These are phyloP conservation scores for Helicoverpa assulta DNA, from an alignment of 2,888 invertebrate genomes.

Conservation along the genomic window DNA sequence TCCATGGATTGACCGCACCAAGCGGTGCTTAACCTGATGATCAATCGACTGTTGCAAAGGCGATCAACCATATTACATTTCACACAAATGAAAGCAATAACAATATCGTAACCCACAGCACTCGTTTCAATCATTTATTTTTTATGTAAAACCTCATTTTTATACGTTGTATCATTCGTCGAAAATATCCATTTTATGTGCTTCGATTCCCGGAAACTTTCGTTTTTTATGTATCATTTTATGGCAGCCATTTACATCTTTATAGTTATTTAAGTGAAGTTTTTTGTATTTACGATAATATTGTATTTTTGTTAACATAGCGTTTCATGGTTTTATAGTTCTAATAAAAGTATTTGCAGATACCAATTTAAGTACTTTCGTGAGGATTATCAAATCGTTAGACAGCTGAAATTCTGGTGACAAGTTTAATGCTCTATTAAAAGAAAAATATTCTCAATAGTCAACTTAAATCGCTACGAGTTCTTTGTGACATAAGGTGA, in stretches of 20 bases:
- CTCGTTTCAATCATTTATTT: constrained; percentile 1
- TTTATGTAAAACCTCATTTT: constrained; percentile 15
- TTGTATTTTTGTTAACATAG: constrained; percentile 3
- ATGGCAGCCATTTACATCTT: constrained; percentile 9
- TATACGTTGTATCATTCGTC: constrained; percentile 7
- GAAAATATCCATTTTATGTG: constrained; percentile 6
- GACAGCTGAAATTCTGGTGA: too few species aligned
- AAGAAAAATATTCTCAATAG: too few species aligned
- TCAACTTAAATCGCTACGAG: too few species aligned
- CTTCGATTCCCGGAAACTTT: constrained; percentile 2
- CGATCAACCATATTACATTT: background rate
- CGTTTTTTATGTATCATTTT: constrained; percentile 5
- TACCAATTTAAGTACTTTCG: background rate
- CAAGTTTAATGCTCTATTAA: too few species aligned
- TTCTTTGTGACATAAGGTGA: too few species aligned
- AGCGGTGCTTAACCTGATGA: too few species aligned
- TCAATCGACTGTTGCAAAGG: too few species aligned
- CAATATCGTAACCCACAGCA: background rate
- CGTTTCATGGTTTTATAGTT: background rate
- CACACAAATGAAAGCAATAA: constrained; percentile 1
- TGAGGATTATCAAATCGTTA: background rate
- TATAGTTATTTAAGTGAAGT: constrained; percentile 2
- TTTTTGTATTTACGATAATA: background rate
- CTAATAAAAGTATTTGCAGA: background rate
- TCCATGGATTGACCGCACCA: too few species aligned